Evolutionary conservation across 2,113 vertebrate species (phyloP).

Genomic region (Toxotes chatareus): DNA sequence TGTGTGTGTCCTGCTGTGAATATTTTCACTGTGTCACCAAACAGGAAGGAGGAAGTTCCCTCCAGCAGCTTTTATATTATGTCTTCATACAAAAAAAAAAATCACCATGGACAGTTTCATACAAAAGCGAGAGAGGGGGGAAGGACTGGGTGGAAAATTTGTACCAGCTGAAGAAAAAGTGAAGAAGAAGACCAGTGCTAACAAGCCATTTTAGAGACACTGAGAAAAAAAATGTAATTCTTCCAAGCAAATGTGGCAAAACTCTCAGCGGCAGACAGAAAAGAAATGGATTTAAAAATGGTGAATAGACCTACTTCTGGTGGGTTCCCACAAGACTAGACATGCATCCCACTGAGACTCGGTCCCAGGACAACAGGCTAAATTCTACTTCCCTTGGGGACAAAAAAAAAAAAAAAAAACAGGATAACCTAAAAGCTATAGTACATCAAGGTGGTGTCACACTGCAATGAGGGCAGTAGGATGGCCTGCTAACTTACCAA

Average conservation of each 20-base stretch:
- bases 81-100: conserved; percentile 29
- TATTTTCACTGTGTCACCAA: conserved; percentile 65
- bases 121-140: neutral
- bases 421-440: conserved; percentile 26
- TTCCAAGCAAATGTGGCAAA: conserved; percentile 34
- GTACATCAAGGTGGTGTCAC: conserved; percentile 12
- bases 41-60: conserved; percentile 75
- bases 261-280: neutral
- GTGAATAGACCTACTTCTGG: conserved; percentile 60
- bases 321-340: conserved; percentile 37
- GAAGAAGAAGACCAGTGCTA: conserved; percentile 9
- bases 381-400: conserved; percentile 28
- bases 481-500: conserved; percentile 5
- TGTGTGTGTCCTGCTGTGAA: conserved; percentile 48
- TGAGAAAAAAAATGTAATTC: neutral
- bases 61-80: conserved; percentile 50
- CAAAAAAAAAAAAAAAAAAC: conserved; percentile 39
- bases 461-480: conserved; percentile 22
- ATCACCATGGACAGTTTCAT: conserved; percentile 39
- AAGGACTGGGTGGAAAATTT: conserved; percentile 2
- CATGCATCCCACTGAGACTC: conserved; percentile 44
- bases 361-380: conserved; percentile 38
- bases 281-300: conserved; percentile 31
- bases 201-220: conserved; percentile 14
- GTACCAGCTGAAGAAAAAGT: conserved; percentile 11